phyloP scores from a whole-genome alignment of 1,140 invertebrate genomes.

The Amphibalanus amphitrite region DNA sequence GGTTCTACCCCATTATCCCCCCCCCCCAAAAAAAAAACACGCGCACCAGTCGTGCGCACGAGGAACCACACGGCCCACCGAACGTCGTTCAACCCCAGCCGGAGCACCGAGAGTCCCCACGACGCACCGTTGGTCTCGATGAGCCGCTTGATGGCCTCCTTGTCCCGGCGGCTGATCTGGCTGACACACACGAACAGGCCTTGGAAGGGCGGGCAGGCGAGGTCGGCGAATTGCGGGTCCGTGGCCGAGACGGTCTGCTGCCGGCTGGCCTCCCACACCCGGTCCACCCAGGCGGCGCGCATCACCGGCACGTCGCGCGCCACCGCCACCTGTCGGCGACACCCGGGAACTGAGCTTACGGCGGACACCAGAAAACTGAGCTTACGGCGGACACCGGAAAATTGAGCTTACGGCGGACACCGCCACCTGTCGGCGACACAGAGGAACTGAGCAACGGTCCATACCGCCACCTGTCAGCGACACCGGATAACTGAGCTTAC shows the following conservation, averaged over 20 bases:
- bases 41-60: too few relatives aligned
- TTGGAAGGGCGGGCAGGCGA: slow-evolving; percentile 57
- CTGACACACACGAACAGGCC: slow-evolving; percentile 61
- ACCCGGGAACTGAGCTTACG: too few relatives aligned
- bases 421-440: too few relatives aligned
- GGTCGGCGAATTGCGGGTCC: slow-evolving; percentile 42
- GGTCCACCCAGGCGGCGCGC: slow-evolving; percentile 55
- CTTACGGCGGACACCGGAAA: too few relatives aligned
- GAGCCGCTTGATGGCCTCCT: slow-evolving; percentile 46
- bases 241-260: slow-evolving; percentile 35
- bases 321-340: slow-evolving; percentile 41
- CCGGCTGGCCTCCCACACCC: slow-evolving; percentile 51
- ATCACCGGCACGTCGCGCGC: slow-evolving; percentile 52
- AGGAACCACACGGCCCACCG: too few relatives aligned
- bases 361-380: too few relatives aligned
- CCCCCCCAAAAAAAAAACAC: not conserved
- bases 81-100: too few relatives aligned
- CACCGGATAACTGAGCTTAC: too few relatives aligned
- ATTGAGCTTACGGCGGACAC: too few relatives aligned
- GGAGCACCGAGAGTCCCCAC: too few relatives aligned
- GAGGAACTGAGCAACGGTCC: too few relatives aligned
- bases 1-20: not conserved
- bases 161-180: slow-evolving; percentile 43
- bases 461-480: too few relatives aligned
- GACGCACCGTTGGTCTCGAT: slow-evolving; percentile 56